Percentiles rank a stretch among this genome's conserved stretches.
Evolutionary conservation across 2,888 invertebrate species (phyloP).

Genomic region (Trichacis sp.): DNA sequence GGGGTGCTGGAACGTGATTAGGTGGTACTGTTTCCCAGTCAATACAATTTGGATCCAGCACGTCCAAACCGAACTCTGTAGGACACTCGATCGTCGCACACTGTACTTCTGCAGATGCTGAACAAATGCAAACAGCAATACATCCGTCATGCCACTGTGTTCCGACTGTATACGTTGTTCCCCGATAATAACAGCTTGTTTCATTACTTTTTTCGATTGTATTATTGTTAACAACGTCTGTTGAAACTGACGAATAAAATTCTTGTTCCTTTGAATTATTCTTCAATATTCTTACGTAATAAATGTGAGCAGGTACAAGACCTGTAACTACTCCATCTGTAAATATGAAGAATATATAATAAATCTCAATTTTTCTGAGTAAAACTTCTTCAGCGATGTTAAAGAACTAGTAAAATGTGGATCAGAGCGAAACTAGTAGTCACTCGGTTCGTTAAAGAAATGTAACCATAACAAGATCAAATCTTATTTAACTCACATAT

Average conservation of each 20-base stretch:
- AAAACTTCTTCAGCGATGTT: too few relatives aligned
- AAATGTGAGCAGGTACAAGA: constrained; percentile 65
- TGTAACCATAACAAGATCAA: too few relatives aligned
- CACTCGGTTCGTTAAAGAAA: too few relatives aligned
- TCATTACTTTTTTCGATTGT: constrained; percentile 58
- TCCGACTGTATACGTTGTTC: constrained; percentile 69
- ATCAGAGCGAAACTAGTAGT: too few relatives aligned
- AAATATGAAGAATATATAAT: background rate
- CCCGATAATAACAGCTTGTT: constrained; percentile 57
- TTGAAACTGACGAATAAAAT: constrained; percentile 59
- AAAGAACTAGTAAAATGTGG: too few relatives aligned
- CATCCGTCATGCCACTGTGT: constrained; percentile 80
- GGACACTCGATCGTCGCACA: constrained; percentile 87
- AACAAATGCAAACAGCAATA: constrained; percentile 82
- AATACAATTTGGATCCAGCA: constrained; percentile 85
- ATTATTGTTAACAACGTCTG: constrained; percentile 61
- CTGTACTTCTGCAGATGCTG: constrained; percentile 74
- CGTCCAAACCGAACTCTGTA: constrained; percentile 86
- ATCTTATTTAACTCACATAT: too few relatives aligned
- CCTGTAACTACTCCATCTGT: constrained; percentile 62
- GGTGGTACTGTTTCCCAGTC: constrained; percentile 88
- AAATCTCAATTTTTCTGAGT: background rate
- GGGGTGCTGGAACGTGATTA: constrained; percentile 77
- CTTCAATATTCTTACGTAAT: constrained; percentile 65
- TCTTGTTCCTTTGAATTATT: constrained; percentile 57